Conservation (phyloP, 2,113 vertebrate genomes). For the Athene cunicularia region DNA sequence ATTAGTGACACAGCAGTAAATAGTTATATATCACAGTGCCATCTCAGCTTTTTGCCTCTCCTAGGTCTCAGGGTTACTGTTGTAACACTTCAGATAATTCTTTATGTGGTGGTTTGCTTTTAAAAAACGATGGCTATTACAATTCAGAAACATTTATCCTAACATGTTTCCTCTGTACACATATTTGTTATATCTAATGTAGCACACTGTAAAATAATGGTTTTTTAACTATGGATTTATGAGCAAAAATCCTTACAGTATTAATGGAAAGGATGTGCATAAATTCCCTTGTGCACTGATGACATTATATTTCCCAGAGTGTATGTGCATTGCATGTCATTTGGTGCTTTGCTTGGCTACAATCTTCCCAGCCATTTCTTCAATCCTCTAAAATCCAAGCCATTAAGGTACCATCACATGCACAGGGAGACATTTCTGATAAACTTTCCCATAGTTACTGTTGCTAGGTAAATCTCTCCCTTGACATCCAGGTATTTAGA, state of each 20-base stretch:
- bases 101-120: neutral
- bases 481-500: slow-evolving; percentile 27
- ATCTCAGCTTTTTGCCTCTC: neutral
- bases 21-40: neutral
- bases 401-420: slow-evolving; percentile 1
- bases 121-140: neutral
- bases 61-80: neutral
- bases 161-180: neutral
- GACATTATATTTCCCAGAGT: neutral
- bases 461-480: slow-evolving; percentile 67
- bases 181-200: neutral
- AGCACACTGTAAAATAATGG: neutral
- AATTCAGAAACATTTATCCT: neutral
- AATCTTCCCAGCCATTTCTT: neutral
- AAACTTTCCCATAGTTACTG: slow-evolving; percentile 59
- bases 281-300: neutral
- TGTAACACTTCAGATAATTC: neutral
- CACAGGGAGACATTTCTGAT: slow-evolving; percentile 2
- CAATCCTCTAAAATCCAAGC: neutral
- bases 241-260: neutral
- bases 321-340: neutral
- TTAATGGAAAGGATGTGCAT: neutral
- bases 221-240: neutral
- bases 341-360: neutral
- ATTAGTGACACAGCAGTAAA: neutral